Conservation (phyloP, 2,113 vertebrate genomes). For the Silurus asotus region DNA sequence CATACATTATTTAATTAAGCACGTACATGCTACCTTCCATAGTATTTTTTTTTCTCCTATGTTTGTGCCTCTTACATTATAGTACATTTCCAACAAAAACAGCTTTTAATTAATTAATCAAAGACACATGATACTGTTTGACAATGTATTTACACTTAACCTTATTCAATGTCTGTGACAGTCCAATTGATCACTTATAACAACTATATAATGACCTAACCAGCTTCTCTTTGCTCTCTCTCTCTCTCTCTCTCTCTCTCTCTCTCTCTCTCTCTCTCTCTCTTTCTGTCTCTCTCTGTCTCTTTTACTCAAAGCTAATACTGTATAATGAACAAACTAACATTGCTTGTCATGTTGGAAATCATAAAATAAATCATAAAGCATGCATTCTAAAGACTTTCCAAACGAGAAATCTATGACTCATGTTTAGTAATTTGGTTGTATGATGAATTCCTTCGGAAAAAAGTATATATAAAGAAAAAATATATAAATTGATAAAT, state of each 20-base stretch:
- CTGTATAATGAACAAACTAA: too few relatives aligned
- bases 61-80: background rate
- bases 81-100: background rate
- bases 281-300: too few relatives aligned
- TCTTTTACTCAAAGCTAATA: too few relatives aligned
- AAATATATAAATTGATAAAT: too few relatives aligned
- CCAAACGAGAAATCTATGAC: too few relatives aligned
- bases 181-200: background rate
- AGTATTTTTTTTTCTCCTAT: background rate
- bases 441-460: too few relatives aligned
- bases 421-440: too few relatives aligned
- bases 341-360: background rate
- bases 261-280: too few relatives aligned
- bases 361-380: background rate
- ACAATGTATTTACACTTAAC: background rate
- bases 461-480: too few relatives aligned
- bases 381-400: background rate
- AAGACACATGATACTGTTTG: background rate
- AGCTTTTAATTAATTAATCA: background rate
- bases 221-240: background rate
- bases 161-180: background rate
- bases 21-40: background rate
- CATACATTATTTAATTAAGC: background rate
- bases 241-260: too few relatives aligned
- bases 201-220: background rate